Base-by-base conservation (phyloP, 2,888 invertebrate species). In the Urechis unicinctus region DNA sequence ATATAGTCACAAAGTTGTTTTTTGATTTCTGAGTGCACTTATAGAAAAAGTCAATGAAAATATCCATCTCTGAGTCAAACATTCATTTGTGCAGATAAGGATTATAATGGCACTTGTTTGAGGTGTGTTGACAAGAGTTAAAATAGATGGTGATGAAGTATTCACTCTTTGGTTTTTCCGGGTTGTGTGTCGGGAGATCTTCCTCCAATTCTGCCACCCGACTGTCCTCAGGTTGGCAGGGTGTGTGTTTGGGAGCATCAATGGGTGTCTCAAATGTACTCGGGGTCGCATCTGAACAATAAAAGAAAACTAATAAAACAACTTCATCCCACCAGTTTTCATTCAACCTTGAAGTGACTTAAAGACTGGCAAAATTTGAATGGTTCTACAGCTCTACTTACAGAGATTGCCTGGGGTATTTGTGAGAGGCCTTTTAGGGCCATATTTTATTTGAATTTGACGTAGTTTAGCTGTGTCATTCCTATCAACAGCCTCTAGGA, bases 221-320 rank as follows among this genome's bases (percentile, higher is more conserved):
- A 3, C 30, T 22, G 6, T 9, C 36, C 17, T 50, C 41, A 30
- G 9, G 5, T 17, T 9, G 5, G 22, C 17, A 6, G 22, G 59
- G 60, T 43, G 57, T 57, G 47, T 50, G 45, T 24, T 49, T 50
- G 5, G 57, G 57, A n/a, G 61, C 56, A 9, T 61, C 57, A 24
- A 68, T 64, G 46, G 94, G 95, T 0, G 95, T 95, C 78, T 95
- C 95, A 81, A 95, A 95, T 5, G 93, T 93, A 0, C 91, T 88
- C 2, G 94, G 95, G 57, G 92, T 89, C 62, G 87, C 85, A 64
- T 85, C 86, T 85, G 75, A 28, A 55, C 45, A 25, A 30, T 36
- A 36, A 9, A 36, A 36, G 9, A 36, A 17, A 36, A 36, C 17
- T n/a, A n/a, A n/a, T n/a, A n/a, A 22, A 45, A 21, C 45, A 45